These are phyloP conservation scores for Sigmodon hispidus DNA, from an alignment of 2,113 vertebrate species.

Conservation along the genomic window DNA sequence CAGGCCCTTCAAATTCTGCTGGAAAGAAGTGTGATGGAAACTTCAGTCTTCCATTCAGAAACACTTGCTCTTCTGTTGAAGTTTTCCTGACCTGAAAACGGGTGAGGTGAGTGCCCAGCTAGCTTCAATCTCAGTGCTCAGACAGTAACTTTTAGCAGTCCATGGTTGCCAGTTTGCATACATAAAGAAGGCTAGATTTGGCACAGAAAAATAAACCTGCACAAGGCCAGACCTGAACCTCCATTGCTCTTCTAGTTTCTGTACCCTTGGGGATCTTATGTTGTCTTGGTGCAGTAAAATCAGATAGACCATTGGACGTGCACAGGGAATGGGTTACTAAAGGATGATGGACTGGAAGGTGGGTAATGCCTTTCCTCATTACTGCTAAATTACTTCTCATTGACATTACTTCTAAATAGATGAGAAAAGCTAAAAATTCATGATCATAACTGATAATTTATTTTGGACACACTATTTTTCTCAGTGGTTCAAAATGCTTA, in stretches of 20 bases:
- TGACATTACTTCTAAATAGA: neutral
- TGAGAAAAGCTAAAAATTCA: neutral
- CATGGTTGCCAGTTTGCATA: neutral
- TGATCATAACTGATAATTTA: neutral
- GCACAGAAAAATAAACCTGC: neutral
- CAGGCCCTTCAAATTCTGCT: neutral
- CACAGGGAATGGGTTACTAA: neutral
- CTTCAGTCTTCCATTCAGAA: neutral
- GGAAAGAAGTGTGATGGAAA: no score
- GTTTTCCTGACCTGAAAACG: neutral
- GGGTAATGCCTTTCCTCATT: neutral
- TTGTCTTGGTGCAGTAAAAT: neutral
- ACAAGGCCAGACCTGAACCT: neutral
- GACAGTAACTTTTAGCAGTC: neutral
- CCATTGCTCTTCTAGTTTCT: neutral
- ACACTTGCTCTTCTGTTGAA: neutral
- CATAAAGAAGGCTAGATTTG: neutral
- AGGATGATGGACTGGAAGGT: neutral
- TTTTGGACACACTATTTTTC: neutral
- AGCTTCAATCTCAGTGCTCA: neutral
- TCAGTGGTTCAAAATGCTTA: constrained; percentile 7
- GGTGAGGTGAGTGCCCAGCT: neutral
- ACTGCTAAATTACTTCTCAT: no score
- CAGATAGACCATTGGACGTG: neutral
- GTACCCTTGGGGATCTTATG: neutral